Evolutionary conservation across 1,140 invertebrate species (phyloP), one percentile per base, ranked within the genome.

Genomic region (Notospermus geniculatus): DNA sequence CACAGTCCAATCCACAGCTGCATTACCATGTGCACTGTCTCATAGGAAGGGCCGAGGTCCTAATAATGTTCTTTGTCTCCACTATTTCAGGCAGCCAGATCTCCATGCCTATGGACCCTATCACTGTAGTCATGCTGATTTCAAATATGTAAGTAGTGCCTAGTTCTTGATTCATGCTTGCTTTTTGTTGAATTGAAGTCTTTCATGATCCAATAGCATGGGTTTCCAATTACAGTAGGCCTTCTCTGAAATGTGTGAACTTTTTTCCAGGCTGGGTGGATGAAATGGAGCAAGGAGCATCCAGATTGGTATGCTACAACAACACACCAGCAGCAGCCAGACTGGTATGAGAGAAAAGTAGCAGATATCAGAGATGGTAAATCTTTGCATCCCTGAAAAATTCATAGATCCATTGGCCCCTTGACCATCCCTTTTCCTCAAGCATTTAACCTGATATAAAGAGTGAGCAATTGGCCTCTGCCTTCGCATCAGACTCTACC

Each of bases 281-380:
- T 67, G 29, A 78, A 78, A 58, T 78, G 76, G 76, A 69, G 68
- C 53, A 68, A 46, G 9, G 71, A 75, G 29, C 69, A 73, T 29
- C 74, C 74, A n/a, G 73, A 76, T 66, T 78, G 76, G 76, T 72
- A 72, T 60, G 74, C 74, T 11, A 66, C 65, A 59, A 64, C 69
- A 36, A 59, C 66, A 19, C 66, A 71, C n/a, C 75, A 74, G 9
- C 54, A 62, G 27, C 68, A 71, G 30, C 71, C 74, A 13, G 74
- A 78, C 68, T 78, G 76, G 76, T 72, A 71, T 63, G 72, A 71
- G 57, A 66, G 76, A 23, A 45, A 61, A 39, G 64, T 60, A 13
- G 66, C 76, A 46, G 70, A 66, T 4, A 72, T 75, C 23, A 64
- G 72, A 54, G 60, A 71, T 66, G 71, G 76, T 78, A 59, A 52